A percentile compares a stretch with the other conserved stretches of the same genome.
Evolutionary conservation across 2,888 invertebrate genomes (phyloP).

Genomic region (Phoenoteleia sp.): DNA sequence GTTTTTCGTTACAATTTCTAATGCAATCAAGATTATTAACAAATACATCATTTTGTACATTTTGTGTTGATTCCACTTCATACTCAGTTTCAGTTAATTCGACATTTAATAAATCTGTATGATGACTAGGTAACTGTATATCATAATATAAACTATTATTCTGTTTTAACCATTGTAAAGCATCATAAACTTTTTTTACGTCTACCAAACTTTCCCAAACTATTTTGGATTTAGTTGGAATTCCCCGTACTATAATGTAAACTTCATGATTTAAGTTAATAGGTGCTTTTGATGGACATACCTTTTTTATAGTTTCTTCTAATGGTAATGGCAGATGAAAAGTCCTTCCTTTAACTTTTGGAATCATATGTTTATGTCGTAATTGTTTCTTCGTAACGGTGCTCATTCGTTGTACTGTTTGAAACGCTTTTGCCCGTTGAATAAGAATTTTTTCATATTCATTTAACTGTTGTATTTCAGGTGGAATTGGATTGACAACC

Average conservation of each 20-base stretch:
- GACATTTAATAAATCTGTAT: background rate
- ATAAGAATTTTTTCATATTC: too few species aligned
- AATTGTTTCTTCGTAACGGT: background rate
- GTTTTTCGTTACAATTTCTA: too few species aligned
- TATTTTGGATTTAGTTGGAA: background rate
- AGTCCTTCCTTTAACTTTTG: too few species aligned
- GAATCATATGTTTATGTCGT: too few species aligned
- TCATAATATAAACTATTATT: background rate
- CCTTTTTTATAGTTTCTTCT: too few species aligned
- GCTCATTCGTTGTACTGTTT: background rate
- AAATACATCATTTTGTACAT: background rate
- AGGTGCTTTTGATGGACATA: background rate
- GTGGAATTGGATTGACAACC: background rate
- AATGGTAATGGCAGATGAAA: too few species aligned
- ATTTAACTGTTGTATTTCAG: background rate
- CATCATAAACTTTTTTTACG: background rate
- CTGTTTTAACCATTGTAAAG: background rate
- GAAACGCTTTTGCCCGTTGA: background rate
- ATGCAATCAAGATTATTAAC: too few species aligned
- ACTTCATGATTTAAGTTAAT: background rate
- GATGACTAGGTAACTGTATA: background rate
- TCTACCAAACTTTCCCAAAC: background rate
- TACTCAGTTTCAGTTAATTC: background rate
- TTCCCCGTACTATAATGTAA: background rate
- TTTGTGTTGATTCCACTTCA: background rate